Percentiles rank a stretch among this genome's conserved stretches.
phyloP scores from a whole-genome alignment of 92 coral and sea anemone genomes.

The Umimayanthus chanpuru region DNA sequence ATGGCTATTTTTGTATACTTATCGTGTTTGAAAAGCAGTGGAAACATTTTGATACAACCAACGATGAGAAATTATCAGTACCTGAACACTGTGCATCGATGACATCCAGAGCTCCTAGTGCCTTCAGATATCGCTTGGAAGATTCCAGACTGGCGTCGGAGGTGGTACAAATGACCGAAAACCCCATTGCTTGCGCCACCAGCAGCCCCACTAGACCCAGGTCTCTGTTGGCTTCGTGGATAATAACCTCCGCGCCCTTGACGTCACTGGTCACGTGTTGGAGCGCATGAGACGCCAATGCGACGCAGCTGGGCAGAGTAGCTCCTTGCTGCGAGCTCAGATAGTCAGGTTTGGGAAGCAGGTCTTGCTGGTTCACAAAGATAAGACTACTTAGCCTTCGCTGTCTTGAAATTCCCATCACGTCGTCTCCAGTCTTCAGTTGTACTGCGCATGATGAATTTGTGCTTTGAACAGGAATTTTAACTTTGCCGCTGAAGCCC shows the following conservation, averaged over 20 bases:
- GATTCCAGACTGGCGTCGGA: conserved; percentile 33
- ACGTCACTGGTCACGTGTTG: conserved; percentile 8
- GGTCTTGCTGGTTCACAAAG: conserved; percentile 29
- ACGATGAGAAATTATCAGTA: background rate
- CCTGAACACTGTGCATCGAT: conserved; percentile 31
- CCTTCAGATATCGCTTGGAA: conserved; percentile 31
- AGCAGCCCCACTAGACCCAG: conserved; percentile 35
- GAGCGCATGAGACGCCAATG: conserved; percentile 32
- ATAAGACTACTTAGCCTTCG: conserved; percentile 39
- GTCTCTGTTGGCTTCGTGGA: conserved; percentile 52
- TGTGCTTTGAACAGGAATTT: background rate
- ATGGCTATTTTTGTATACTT: no score
- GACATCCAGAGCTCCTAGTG: conserved; percentile 21
- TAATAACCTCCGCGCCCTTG: conserved; percentile 5
- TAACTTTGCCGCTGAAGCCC: conserved; percentile 51
- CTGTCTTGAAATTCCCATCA: conserved; percentile 44
- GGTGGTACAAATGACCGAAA: conserved; percentile 16
- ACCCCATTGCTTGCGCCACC: conserved; percentile 51
- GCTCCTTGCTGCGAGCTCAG: conserved; percentile 55
- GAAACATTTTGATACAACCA: background rate
- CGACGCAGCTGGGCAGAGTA: conserved; percentile 46
- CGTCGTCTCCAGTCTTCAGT: conserved; percentile 41
- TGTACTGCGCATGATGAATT: background rate
- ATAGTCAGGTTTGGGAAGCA: conserved; percentile 39
- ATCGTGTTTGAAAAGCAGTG: no score